Evolutionary conservation across 1,140 invertebrate genomes (phyloP).

Genomic region (Vollenhovia emeryi): DNA sequence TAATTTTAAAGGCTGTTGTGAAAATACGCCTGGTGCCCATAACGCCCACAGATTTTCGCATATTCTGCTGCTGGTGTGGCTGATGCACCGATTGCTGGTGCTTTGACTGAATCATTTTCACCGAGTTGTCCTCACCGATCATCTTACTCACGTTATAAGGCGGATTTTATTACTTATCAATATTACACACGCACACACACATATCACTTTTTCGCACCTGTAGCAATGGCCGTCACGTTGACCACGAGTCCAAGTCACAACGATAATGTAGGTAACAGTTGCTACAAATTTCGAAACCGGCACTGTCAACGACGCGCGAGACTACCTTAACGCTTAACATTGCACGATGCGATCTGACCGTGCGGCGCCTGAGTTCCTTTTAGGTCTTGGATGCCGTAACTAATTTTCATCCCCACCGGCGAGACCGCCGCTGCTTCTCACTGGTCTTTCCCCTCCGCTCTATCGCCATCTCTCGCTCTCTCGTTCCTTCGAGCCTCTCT

Average conservation of each 20-base stretch:
- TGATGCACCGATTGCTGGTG: constrained; percentile 79
- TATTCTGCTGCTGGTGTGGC: constrained; percentile 83
- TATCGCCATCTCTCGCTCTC: constrained; percentile 59
- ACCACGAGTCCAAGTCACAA: constrained; percentile 81
- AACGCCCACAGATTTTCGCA: constrained; percentile 85
- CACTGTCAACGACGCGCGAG: constrained; percentile 75
- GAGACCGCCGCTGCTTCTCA: constrained; percentile 77
- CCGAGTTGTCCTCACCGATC: constrained; percentile 79
- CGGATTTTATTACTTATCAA: constrained; percentile 38
- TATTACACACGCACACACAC: constrained; percentile 61
- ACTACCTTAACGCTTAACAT: constrained; percentile 82
- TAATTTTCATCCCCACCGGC: constrained; percentile 82
- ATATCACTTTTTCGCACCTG: constrained; percentile 66
- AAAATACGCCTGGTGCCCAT: constrained; percentile 93
- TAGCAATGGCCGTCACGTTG: constrained; percentile 57
- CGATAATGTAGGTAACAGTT: constrained; percentile 48
- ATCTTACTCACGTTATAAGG: constrained; percentile 85
- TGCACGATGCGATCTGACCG: constrained; percentile 81
- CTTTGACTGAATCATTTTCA: constrained; percentile 85
- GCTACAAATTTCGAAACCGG: constrained; percentile 72
- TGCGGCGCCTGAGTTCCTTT: constrained; percentile 80
- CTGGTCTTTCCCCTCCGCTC: constrained; percentile 72
- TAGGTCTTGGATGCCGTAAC: constrained; percentile 84
- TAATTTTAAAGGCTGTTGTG: constrained; percentile 93
- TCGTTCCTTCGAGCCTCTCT: constrained; percentile 35